Base-by-base conservation (phyloP, 2,797 vertebrate genomes). In the Protonibea diacanthus region DNA sequence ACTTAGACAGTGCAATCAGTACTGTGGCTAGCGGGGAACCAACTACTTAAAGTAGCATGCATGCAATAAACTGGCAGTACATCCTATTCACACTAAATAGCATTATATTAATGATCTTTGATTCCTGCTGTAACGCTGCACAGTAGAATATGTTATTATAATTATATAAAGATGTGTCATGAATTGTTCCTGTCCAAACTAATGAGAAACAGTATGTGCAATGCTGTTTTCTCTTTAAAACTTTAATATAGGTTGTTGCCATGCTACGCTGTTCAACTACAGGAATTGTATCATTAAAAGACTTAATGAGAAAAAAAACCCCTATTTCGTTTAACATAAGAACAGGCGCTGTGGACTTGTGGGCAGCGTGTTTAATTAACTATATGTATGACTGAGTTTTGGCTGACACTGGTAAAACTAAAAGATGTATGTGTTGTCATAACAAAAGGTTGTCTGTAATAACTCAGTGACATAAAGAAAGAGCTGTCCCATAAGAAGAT, bases 21-120 rank as follows among this genome's bases (percentile, higher is more conserved):
- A 21, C 57, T 61, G 44, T 58, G 21, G 38, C 52, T 44, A 62
- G 70, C 56, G 74, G 64, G 48, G 25, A 77, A 60, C 45, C 64
- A 65, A 60, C 49, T 44, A 76, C 73, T 73, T 80, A 70, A 74
- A 81, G 21, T 61, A 55, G 47, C 42, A 33, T 70, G 71, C 17
- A 20, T 38, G 18, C 33, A 10, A 69, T 65, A 57, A 81, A 82
- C 52, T 67, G 68, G 21, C 40, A 60, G 40, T 55, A 51, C 29
- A 1, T 0, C 13, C 29, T 15, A 53, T 61, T 29, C 57, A 40
- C 47, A 71, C 53, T 52, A 70, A 76, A 63, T 14, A 61, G 29
- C 20, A 64, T 61, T 59, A 55, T 62, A 77, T 71, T 74, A 65
- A 64, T 68, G 48, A 85, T 58, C 40, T 57, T 78, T 51, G 21